These are phyloP conservation scores for Tetrapedia diversipes DNA, from an alignment of 2,888 invertebrate species.

Conservation along the genomic window DNA sequence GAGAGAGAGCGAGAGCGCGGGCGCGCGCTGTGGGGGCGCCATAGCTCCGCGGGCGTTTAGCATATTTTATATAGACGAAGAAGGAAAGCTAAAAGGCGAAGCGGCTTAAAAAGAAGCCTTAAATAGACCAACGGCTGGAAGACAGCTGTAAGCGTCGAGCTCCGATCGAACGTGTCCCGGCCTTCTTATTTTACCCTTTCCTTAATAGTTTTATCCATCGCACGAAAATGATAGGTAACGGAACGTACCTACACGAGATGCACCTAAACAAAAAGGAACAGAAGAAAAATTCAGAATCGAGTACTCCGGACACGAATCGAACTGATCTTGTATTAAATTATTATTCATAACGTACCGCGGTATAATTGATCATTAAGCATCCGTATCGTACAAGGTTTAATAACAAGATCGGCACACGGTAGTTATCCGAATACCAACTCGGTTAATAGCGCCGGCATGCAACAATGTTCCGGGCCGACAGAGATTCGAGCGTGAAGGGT, in stretches of 20 bases:
- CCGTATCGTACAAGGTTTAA: not conserved
- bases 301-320: not conserved
- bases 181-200: not conserved
- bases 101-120: constrained; percentile 11
- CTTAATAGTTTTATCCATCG: not conserved
- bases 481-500: constrained; percentile 14
- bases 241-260: not conserved
- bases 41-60: constrained; percentile 74
- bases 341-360: not conserved
- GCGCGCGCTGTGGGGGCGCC: constrained; percentile 61
- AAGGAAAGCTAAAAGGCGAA: constrained; percentile 21
- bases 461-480: not conserved
- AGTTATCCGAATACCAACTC: not conserved
- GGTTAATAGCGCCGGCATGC: no score
- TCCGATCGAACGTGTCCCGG: constrained; percentile 19
- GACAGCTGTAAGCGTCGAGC: constrained; percentile 32
- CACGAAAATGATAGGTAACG: not conserved
- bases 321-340: not conserved
- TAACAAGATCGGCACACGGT: not conserved
- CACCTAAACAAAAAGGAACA: not conserved
- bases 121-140: constrained; percentile 28
- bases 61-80: constrained; percentile 79
- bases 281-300: not conserved
- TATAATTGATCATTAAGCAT: not conserved
- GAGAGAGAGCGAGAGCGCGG: no score